These are phyloP conservation scores for Stenolophus ochropezus DNA, from an alignment of 2,888 invertebrate genomes.

Conservation along the genomic window DNA sequence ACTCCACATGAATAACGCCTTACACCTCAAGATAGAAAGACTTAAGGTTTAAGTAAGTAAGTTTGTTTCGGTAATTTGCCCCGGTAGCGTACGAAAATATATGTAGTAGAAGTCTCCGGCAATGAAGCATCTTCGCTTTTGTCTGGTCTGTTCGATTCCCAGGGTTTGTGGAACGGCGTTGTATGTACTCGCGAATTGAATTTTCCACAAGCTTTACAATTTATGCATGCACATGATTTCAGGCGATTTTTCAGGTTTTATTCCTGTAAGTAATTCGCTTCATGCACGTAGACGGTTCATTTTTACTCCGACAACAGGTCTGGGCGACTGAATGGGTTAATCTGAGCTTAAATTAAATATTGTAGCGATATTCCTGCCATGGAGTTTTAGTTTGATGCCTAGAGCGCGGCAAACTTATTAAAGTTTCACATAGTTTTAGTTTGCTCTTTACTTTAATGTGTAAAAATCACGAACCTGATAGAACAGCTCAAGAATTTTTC, in stretches of 20 bases:
- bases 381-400: neutral
- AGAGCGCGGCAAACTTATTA: neutral
- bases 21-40: no score
- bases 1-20: no score
- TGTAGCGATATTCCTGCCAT: neutral
- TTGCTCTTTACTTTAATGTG: neutral
- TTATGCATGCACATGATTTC: conserved; percentile 57
- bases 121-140: neutral
- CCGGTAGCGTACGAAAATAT: neutral
- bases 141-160: neutral
- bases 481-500: neutral
- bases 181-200: conserved; percentile 49
- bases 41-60: no score
- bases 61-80: no score
- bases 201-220: conserved; percentile 50
- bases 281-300: conserved; percentile 30
- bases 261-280: conserved; percentile 51
- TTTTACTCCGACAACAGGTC: neutral
- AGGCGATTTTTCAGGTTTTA: conserved; percentile 50
- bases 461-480: neutral
- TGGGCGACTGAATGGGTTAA: conserved; percentile 13
- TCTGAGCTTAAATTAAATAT: conserved; percentile 17
- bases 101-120: neutral
- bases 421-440: neutral
- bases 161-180: neutral